phyloP scores from a whole-genome alignment of 2,888 invertebrate genomes.

The Acholoe squamosa region DNA sequence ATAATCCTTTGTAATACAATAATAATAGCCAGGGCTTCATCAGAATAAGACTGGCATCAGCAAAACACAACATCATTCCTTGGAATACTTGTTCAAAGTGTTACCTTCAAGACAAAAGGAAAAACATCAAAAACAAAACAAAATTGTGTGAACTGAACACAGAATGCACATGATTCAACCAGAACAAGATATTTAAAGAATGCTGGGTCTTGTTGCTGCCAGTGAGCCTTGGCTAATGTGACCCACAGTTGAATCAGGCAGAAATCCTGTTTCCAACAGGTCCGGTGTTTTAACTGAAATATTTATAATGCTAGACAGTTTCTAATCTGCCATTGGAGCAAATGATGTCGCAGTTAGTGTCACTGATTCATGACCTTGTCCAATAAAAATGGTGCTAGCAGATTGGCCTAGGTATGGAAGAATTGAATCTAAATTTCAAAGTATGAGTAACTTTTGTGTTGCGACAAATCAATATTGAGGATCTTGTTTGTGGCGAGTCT shows the following conservation, averaged over 20 bases:
- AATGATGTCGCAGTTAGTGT: not conserved
- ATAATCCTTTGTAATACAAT: not conserved
- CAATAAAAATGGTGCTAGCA: conserved; percentile 54
- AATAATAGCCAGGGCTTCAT: too few species aligned
- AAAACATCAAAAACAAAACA: too few species aligned
- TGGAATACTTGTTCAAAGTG: too few species aligned
- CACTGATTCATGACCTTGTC: conserved; percentile 39
- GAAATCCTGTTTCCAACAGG: not conserved
- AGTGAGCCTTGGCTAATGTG: not conserved
- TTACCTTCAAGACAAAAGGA: too few species aligned
- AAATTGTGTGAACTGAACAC: too few species aligned
- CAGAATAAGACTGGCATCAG: too few species aligned
- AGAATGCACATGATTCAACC: too few species aligned
- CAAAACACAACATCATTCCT: too few species aligned
- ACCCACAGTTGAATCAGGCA: not conserved
- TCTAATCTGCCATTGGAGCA: not conserved
- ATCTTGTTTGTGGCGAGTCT: not conserved
- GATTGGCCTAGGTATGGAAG: conserved; percentile 52
- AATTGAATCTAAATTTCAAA: conserved; percentile 43
- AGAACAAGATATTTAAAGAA: too few species aligned
- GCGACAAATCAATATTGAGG: not conserved
- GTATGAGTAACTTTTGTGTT: conserved; percentile 4
- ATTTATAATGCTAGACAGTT: not conserved
- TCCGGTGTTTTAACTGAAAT: not conserved
- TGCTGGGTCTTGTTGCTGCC: too few species aligned